Percentiles rank a stretch among this genome's conserved stretches.
phyloP scores from a whole-genome alignment of 2,113 vertebrate genomes.

The Amphiprion percula region DNA sequence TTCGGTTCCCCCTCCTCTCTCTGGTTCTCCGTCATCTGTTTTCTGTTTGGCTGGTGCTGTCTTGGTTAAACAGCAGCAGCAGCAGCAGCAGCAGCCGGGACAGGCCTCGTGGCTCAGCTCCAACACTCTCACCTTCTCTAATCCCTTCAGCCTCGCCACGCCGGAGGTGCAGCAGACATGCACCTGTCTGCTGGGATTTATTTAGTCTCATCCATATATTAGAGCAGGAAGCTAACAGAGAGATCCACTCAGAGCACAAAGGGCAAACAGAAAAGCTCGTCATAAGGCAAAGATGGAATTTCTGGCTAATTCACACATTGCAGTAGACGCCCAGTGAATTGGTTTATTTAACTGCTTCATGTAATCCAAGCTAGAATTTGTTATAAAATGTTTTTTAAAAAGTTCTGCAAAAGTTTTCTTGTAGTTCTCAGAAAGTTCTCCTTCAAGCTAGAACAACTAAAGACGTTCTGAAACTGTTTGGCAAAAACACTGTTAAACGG shows the following conservation, averaged over 20 bases:
- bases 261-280: background rate
- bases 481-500: too few relatives aligned
- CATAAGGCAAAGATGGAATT: too few relatives aligned
- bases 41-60: slow-evolving; percentile 73
- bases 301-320: too few relatives aligned
- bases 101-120: slow-evolving; percentile 54
- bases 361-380: too few relatives aligned
- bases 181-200: slow-evolving; percentile 70
- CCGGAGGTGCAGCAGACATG: slow-evolving; percentile 67
- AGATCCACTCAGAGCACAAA: slow-evolving; percentile 1
- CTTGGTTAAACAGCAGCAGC: slow-evolving; percentile 75
- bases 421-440: too few relatives aligned
- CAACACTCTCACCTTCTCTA: slow-evolving; percentile 72
- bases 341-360: too few relatives aligned
- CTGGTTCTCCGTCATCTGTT: slow-evolving; percentile 76
- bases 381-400: too few relatives aligned
- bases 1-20: slow-evolving; percentile 22
- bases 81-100: slow-evolving; percentile 71
- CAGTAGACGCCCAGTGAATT: too few relatives aligned
- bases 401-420: too few relatives aligned
- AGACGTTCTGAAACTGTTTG: too few relatives aligned
- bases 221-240: slow-evolving; percentile 8
- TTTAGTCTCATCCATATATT: slow-evolving; percentile 22
- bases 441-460: too few relatives aligned
- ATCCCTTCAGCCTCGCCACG: slow-evolving; percentile 65